Conservation (phyloP, 2,888 invertebrate genomes). For the Temnothorax unifasciatus region DNA sequence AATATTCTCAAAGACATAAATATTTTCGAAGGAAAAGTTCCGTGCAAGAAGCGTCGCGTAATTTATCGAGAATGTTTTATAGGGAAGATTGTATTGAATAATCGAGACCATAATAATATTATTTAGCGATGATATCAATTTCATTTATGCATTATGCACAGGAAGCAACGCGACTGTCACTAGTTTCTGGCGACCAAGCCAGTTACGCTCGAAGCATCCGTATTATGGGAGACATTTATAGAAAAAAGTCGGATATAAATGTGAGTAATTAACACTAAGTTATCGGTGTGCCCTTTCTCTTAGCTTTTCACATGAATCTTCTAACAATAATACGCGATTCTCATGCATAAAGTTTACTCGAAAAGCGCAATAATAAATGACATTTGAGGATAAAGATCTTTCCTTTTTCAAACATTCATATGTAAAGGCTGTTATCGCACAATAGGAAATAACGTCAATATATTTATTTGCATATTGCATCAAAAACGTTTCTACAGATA, state of each 20-base stretch:
- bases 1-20: no score
- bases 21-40: not conserved
- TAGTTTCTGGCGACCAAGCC: constrained; percentile 94
- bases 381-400: not conserved
- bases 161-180: constrained; percentile 93
- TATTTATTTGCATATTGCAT: constrained; percentile 31
- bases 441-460: constrained; percentile 15
- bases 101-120: not conserved
- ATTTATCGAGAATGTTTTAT: not conserved
- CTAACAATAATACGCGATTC: not conserved
- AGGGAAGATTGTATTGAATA: not conserved
- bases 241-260: constrained; percentile 93
- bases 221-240: constrained; percentile 94
- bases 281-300: not conserved
- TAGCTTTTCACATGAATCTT: not conserved
- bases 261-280: constrained; percentile 86
- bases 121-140: not conserved
- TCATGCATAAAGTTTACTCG: constrained; percentile 8
- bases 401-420: not conserved
- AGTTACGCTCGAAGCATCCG: constrained; percentile 94
- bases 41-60: not conserved
- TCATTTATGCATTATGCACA: constrained; percentile 83
- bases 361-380: not conserved
- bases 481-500: constrained; percentile 25
- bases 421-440: not conserved